Base-by-base conservation (phyloP, 2,797 vertebrate genomes). In the Ispidina lecontei region DNA sequence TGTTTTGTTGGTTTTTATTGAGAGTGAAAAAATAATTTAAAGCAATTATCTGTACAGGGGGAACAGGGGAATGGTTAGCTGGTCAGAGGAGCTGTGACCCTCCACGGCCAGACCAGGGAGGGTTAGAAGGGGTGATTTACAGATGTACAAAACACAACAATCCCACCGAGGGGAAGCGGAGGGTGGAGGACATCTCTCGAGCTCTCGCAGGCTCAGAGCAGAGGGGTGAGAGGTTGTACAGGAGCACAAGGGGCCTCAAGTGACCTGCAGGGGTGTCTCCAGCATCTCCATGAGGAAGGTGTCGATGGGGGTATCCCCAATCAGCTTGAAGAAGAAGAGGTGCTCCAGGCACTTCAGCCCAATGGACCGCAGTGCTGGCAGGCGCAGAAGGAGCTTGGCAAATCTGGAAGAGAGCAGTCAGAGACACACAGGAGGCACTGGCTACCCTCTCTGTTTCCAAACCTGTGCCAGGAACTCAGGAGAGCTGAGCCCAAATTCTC, bases 271-370 rank as follows among this genome's bases (percentile, higher is more conserved):
- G 0, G 99, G 99, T 1, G 99, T 98, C 96, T 99, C 99, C 92
- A 99, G 96, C 99, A 99, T 99, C 98, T 99, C 99, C 99, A 99
- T 99, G 76, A 99, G 98, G 92, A 99, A 99, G 80, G 99, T 99
- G 98, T 99, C 99, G 0, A 99, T 99, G 43, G 99, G 99, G 6
- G 99, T 99, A 97, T 99, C 99, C 23, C 99, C 99, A 4, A 99
- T 99, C 68, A 99, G 97, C 96, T 99, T 99, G 97, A 99, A 99
- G 98, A 99, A 99, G 97, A 99, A 99, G 51, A 99, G 98, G 96
- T 99, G 99, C 96, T 99, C 99, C 95, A 99, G 96, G 97, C 99
- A 99, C 89, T 99, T 99, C 82, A 99, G 97, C 87, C 99, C 99
- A 0, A 99, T 99, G 95, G 99, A 99, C 75, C 99, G 98, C 89